Conservation (phyloP, 2,888 invertebrate species). For the Leuctra nigra region DNA sequence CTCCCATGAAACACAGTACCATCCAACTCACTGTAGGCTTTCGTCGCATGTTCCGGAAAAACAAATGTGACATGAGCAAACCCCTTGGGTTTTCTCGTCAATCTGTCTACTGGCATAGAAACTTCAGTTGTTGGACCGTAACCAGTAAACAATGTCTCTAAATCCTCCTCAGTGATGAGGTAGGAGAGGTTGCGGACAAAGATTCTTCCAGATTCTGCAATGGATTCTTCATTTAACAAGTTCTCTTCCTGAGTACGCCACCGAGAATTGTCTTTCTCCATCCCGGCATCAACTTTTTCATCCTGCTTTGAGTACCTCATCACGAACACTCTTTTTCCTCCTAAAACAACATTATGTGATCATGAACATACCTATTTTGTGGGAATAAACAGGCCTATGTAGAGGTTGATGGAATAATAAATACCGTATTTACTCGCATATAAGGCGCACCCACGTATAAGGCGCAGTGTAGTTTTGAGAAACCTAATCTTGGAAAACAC, state of each 20-base stretch:
- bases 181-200: constrained; percentile 90
- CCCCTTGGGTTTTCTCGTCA: constrained; percentile 76
- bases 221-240: constrained; percentile 64
- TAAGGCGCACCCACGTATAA: too few species aligned
- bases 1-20: constrained; percentile 88
- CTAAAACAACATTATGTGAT: constrained; percentile 35
- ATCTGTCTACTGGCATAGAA: constrained; percentile 77
- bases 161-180: constrained; percentile 74
- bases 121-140: constrained; percentile 85
- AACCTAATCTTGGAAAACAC: too few species aligned
- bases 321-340: constrained; percentile 56
- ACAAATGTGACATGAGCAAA: constrained; percentile 89
- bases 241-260: constrained; percentile 47
- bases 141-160: constrained; percentile 73
- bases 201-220: constrained; percentile 85
- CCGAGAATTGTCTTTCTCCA: constrained; percentile 38
- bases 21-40: constrained; percentile 81
- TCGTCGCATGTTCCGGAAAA: constrained; percentile 91
- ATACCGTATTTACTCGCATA: too few species aligned
- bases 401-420: too few species aligned
- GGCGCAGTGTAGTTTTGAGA: too few species aligned
- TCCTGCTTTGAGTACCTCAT: constrained; percentile 45
- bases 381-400: too few species aligned
- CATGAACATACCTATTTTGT: not conserved
- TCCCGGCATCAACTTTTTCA: constrained; percentile 36